phyloP scores from a whole-genome alignment of 2,113 vertebrate species.

The Gymnorhina tibicen region DNA sequence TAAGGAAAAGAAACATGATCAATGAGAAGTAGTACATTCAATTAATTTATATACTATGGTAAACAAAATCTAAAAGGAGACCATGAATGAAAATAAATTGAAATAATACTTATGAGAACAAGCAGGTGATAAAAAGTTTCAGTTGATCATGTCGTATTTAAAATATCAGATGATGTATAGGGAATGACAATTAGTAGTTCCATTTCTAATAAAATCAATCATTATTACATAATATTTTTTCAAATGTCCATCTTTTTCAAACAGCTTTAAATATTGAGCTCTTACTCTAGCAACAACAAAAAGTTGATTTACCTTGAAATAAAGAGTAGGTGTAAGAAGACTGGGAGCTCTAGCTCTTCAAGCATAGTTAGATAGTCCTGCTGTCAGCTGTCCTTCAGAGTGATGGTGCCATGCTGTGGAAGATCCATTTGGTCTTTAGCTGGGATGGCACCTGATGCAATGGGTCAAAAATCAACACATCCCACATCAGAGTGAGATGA shows the following conservation, averaged over 20 bases:
- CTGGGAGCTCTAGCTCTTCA: slow-evolving; percentile 17
- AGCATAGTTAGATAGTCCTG: slow-evolving; percentile 7
- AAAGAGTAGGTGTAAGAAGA: slow-evolving; percentile 3
- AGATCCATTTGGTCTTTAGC: slow-evolving; percentile 15
- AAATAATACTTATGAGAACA: not conserved
- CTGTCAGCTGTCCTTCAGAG: slow-evolving; percentile 11
- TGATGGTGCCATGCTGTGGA: not conserved
- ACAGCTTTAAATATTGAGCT: not conserved
- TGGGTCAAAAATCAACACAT: not conserved
- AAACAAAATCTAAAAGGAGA: not conserved
- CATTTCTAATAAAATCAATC: not conserved
- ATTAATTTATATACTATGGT: not conserved
- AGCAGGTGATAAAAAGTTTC: not conserved
- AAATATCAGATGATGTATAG: not conserved
- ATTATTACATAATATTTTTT: not conserved
- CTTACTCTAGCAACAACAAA: not conserved
- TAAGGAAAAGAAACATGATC: not conserved
- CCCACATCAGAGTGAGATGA: not conserved
- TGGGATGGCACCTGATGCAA: not conserved
- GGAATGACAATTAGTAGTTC: not conserved
- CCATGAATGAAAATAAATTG: not conserved
- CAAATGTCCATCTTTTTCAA: not conserved
- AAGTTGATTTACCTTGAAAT: slow-evolving; percentile 30
- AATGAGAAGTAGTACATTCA: not conserved
- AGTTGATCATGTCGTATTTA: not conserved